Percentiles rank a stretch among this genome's conserved stretches.
These are phyloP conservation scores for Limnephilus rhombicus DNA, from an alignment of 2,888 invertebrate genomes.

Conservation along the genomic window DNA sequence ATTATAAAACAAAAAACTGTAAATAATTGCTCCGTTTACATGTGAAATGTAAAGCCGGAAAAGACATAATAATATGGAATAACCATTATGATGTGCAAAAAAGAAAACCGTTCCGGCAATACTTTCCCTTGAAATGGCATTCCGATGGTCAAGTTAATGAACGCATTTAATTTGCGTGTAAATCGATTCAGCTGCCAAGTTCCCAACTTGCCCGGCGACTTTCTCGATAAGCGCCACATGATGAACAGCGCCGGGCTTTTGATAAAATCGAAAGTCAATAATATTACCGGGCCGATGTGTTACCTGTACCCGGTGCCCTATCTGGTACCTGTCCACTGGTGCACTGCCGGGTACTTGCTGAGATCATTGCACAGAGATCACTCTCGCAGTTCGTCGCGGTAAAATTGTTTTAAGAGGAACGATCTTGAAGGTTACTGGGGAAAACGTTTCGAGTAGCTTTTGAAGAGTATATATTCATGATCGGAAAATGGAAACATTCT, in stretches of 20 bases:
- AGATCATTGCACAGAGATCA: not conserved
- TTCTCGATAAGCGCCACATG: not conserved
- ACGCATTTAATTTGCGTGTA: conserved; percentile 26
- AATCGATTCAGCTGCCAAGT: not conserved
- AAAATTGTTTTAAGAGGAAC: not conserved
- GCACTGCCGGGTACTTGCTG: no score
- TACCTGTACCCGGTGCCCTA: not conserved
- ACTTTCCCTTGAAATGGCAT: conserved; percentile 4
- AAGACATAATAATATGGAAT: not conserved
- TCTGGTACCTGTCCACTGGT: not conserved
- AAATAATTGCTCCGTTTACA: not conserved
- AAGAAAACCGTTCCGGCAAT: not conserved
- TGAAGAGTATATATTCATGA: no score
- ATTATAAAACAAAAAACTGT: no score
- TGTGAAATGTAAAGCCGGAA: not conserved
- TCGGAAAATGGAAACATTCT: no score
- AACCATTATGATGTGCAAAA: not conserved
- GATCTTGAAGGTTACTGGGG: not conserved
- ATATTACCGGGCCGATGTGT: conserved; percentile 23
- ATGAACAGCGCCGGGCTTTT: conserved; percentile 20
- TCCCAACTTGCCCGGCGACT: not conserved
- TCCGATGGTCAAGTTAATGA: conserved; percentile 3
- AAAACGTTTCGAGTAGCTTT: no score
- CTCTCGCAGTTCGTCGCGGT: not conserved
- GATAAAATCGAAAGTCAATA: conserved; percentile 44